A percentile compares a stretch with the other conserved stretches of the same genome.
Evolutionary conservation across 1,140 invertebrate species (phyloP).

Genomic region (Drosophila lacteicornis): DNA sequence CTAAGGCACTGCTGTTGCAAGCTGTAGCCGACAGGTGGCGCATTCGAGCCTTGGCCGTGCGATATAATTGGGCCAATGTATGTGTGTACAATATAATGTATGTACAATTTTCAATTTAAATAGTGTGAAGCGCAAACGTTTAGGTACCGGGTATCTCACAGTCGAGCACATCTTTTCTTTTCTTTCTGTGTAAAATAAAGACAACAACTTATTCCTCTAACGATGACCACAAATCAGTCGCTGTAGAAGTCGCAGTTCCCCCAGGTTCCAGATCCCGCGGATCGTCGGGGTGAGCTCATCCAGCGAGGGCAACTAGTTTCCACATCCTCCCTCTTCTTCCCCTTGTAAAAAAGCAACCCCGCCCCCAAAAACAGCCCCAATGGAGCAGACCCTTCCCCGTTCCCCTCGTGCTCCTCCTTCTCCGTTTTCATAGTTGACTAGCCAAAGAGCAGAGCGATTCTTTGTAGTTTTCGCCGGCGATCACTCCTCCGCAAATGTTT

Average conservation of each 20-base stretch:
- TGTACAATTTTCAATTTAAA: too few relatives aligned
- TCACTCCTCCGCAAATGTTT: constrained; percentile 67
- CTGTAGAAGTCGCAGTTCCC: constrained; percentile 23
- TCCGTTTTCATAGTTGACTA: constrained; percentile 34
- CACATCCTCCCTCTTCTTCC: constrained; percentile 9
- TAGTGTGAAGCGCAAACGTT: too few relatives aligned
- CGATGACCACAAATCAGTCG: constrained; percentile 70
- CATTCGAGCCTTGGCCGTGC: too few relatives aligned
- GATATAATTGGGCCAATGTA: too few relatives aligned
- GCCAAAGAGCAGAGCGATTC: constrained; percentile 37
- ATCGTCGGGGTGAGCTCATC: constrained; percentile 65
- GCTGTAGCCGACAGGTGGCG: too few relatives aligned
- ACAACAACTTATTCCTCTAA: constrained; percentile 16
- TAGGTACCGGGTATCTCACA: too few relatives aligned
- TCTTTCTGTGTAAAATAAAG: constrained; percentile 1
- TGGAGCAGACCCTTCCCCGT: constrained; percentile 13
- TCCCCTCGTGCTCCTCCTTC: constrained; percentile 1
- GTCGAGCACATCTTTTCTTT: too few relatives aligned
- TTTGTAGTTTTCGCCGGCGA: constrained; percentile 30
- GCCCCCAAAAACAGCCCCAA: constrained; percentile 24
- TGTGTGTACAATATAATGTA: too few relatives aligned
- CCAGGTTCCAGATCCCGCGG: constrained; percentile 42
- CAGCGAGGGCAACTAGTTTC: constrained; percentile 66
- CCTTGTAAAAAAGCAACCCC: constrained; percentile 2
- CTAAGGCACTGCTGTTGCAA: too few relatives aligned